Evolutionary conservation across 2,113 vertebrate genomes (phyloP), one percentile per base, ranked within the genome.

Genomic region (Manacus vitellinus): DNA sequence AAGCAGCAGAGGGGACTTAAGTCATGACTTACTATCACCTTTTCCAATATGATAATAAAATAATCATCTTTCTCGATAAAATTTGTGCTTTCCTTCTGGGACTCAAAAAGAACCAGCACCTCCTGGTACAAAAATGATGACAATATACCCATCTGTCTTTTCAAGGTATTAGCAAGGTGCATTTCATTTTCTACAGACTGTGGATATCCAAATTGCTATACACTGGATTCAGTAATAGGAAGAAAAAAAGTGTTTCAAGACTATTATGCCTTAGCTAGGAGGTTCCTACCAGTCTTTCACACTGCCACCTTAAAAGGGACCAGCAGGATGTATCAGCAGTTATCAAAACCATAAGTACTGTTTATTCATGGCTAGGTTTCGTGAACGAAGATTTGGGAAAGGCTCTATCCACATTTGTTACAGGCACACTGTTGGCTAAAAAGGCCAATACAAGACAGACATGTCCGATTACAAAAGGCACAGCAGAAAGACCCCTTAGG

Each of bases 341-440:
- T 70, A 79, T 6, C 41, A 77, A 83, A 82, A 55, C 30, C 0
- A 0, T 58, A 83, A 66, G 7, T 77, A 43, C 22, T 30, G 1
- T 12, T 41, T 12, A 41, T 41, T 41, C 12, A 5, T 41, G 39
- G 39, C 39, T 41, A 41, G 39, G 39, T 12, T 41, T 41, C 12
- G 39, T 41, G 39, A 41, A 41, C 39, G 39, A 41, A 41, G 39
- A 41, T 41, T 41, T 41, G 39, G 39, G 39, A 41, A 41, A 12
- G 39, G 39, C 39, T 41, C 39, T 41, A 41, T 41, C 39, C 39
- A 41, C 39, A 41, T 41, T 41, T 41, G 39, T 41, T 41, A 41
- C 39, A 41, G 12, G 39, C 39, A 41, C 39, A 41, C 39, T 41
- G 39, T 41, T 41, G 39, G 39, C 39, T 41, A 12, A 41, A 12